Conservation (phyloP, 2,113 vertebrate species). For the Ceyx cyanopectus region DNA sequence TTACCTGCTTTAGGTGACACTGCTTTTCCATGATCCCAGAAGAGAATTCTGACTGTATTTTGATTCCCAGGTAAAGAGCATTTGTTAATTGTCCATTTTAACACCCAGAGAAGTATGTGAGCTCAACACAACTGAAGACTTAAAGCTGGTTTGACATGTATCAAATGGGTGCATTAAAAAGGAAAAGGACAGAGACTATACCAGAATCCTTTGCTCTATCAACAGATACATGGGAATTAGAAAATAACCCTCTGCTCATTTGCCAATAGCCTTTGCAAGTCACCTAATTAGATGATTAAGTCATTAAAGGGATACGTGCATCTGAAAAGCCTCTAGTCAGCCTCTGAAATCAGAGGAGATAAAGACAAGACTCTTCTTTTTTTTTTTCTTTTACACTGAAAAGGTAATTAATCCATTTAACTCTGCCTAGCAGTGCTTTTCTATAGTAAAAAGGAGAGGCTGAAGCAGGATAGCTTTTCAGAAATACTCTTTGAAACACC, state of each 20-base stretch:
- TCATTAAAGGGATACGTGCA: conserved; percentile 85
- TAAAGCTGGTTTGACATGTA: not conserved
- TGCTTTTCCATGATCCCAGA: not conserved
- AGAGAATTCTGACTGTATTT: not conserved
- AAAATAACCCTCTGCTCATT: conserved; percentile 84
- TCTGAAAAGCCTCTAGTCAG: conserved; percentile 85
- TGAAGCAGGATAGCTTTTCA: conserved; percentile 86
- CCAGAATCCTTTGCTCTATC: conserved; percentile 72
- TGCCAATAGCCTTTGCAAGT: conserved; percentile 84
- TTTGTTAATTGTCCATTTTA: conserved; percentile 25
- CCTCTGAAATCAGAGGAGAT: conserved; percentile 87
- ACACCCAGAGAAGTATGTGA: not conserved
- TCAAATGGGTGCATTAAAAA: conserved; percentile 27
- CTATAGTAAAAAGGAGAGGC: conserved; percentile 82
- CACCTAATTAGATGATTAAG: conserved; percentile 96
- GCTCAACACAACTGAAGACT: not conserved
- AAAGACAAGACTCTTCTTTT: conserved; percentile 74
- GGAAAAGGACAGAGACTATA: conserved; percentile 53
- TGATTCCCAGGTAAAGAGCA: not conserved
- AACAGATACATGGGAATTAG: conserved; percentile 78
- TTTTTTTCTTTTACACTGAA: conserved; percentile 75
- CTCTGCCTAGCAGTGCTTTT: conserved; percentile 78
- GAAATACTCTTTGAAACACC: conserved; percentile 87
- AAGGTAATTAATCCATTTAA: conserved; percentile 95
- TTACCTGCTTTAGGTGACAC: not conserved